A percentile compares a stretch with the other conserved stretches of the same genome.
These are phyloP conservation scores for Eucera pruinosa DNA, from an alignment of 2,888 invertebrate species.

Conservation along the genomic window DNA sequence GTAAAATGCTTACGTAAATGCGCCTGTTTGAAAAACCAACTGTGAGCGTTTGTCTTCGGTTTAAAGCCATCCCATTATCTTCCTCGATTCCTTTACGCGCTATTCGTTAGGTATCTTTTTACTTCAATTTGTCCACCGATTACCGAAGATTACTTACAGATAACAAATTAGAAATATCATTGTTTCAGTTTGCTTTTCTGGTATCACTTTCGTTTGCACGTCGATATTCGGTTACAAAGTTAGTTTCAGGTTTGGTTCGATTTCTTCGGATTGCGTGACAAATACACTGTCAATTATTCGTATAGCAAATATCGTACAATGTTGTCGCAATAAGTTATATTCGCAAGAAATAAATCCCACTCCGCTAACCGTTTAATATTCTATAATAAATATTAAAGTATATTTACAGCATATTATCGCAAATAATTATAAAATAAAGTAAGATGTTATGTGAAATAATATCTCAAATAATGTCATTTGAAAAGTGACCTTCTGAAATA, in stretches of 20 bases:
- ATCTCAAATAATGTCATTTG: too few species aligned
- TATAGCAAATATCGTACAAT: background rate
- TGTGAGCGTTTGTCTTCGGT: conserved; percentile 56
- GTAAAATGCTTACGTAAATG: conserved; percentile 81
- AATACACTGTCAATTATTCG: background rate
- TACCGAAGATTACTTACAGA: background rate
- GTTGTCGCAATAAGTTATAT: background rate
- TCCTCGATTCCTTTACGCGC: conserved; percentile 24
- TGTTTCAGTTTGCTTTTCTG: background rate
- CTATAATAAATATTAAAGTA: background rate
- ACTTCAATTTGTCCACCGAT: background rate
- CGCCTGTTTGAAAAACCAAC: conserved; percentile 75
- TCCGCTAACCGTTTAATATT: too few species aligned
- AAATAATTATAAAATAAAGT: too few species aligned
- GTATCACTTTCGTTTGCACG: conserved; percentile 11
- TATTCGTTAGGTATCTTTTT: background rate
- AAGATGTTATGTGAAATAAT: too few species aligned
- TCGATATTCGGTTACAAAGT: background rate
- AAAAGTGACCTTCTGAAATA: too few species aligned
- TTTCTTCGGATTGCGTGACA: background rate
- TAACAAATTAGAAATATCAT: conserved; percentile 10
- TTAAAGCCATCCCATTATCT: background rate
- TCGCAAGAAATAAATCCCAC: too few species aligned
- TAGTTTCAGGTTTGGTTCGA: background rate
- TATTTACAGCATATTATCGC: too few species aligned